phyloP scores from a whole-genome alignment of 2,888 invertebrate genomes.

The Ophioninae sp. region DNA sequence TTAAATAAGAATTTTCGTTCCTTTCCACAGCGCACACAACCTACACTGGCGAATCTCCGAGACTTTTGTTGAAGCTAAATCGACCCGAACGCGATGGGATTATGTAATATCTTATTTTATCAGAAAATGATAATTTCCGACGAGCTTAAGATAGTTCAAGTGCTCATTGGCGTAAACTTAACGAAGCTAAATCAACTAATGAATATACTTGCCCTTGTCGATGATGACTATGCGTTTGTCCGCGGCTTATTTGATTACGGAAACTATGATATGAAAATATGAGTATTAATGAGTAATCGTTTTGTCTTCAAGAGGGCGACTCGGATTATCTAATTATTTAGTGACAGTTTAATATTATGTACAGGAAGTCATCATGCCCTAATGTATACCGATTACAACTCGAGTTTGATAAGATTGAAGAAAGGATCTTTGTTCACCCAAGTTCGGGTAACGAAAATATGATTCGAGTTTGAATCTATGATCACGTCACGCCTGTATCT shows the following conservation, averaged over 20 bases:
- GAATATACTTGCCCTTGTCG: neutral
- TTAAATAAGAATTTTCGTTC: neutral
- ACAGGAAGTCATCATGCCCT: too few species aligned
- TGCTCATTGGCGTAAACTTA: neutral
- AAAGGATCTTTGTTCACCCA: too few species aligned
- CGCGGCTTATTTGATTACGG: neutral
- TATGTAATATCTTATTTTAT: slow-evolving; percentile 15
- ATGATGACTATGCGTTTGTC: slow-evolving; percentile 8
- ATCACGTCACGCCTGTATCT: neutral
- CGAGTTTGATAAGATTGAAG: too few species aligned
- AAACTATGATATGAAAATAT: too few species aligned
- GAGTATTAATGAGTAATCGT: neutral
- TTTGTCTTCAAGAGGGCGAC: neutral
- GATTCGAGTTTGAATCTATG: neutral
- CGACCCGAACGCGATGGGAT: neutral
- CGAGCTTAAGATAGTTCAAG: neutral
- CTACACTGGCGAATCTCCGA: neutral
- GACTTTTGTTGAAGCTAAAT: neutral
- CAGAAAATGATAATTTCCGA: slow-evolving; percentile 10
- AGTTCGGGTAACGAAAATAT: neutral
- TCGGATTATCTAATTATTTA: neutral
- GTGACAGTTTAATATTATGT: neutral
- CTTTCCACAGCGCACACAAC: neutral
- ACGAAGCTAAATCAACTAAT: neutral
- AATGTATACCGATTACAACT: too few species aligned